phyloP scores from a whole-genome alignment of 2,797 vertebrate species.

The Phrynocephalus forsythii region DNA sequence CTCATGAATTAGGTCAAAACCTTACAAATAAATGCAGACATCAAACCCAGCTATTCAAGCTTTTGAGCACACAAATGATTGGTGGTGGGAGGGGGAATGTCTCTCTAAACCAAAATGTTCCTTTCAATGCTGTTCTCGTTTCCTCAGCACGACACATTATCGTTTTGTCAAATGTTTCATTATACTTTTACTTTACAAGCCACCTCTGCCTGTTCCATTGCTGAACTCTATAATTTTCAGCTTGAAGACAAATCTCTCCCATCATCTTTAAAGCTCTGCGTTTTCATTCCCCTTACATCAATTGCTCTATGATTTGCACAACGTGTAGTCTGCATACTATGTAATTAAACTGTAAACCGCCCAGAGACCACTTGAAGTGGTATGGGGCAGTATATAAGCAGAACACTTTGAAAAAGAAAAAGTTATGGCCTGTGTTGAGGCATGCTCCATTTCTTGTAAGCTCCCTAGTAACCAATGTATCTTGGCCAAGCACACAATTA shows the following conservation, averaged over 20 bases:
- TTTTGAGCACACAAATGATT: constrained; percentile 50
- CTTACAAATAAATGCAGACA: not conserved
- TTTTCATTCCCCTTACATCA: not conserved
- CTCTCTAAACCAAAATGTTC: constrained; percentile 44
- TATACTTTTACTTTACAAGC: constrained; percentile 32
- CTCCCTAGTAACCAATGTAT: constrained; percentile 56
- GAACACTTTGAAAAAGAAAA: constrained; percentile 48
- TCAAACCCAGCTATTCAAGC: constrained; percentile 20
- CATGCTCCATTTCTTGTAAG: constrained; percentile 53
- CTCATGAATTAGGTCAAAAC: not conserved
- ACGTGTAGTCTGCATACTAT: too few species aligned
- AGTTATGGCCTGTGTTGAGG: constrained; percentile 65
- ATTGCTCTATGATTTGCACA: constrained; percentile 50
- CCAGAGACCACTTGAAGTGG: too few species aligned
- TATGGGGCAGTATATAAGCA: too few species aligned
- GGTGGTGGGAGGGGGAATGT: not conserved
- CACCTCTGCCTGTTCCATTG: constrained; percentile 48
- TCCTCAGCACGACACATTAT: constrained; percentile 24
- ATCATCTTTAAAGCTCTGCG: constrained; percentile 52
- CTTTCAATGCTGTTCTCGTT: constrained; percentile 15
- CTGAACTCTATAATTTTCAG: constrained; percentile 52
- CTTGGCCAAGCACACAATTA: constrained; percentile 56
- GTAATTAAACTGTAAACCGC: too few species aligned
- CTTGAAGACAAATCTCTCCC: constrained; percentile 59
- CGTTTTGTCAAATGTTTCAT: constrained; percentile 36